These are phyloP conservation scores for Charadrius vociferus DNA, from an alignment of 2,113 vertebrate genomes.

Conservation along the genomic window DNA sequence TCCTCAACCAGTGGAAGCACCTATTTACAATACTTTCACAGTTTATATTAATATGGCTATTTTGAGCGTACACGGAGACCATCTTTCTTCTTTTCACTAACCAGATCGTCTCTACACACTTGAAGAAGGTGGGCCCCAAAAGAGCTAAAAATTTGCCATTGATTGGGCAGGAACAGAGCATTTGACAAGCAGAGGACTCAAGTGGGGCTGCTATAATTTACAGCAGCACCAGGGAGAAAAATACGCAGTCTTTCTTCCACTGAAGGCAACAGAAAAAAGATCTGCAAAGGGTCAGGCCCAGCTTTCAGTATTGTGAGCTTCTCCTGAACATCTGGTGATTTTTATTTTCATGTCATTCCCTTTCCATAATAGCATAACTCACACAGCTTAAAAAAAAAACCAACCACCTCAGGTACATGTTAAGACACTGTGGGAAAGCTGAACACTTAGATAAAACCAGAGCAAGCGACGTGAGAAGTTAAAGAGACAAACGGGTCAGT, in stretches of 20 bases:
- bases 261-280: background rate
- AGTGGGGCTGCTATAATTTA: constrained; percentile 16
- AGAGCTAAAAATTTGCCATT: constrained; percentile 56
- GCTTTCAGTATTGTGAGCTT: background rate
- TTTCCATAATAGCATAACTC: background rate
- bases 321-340: constrained; percentile 16
- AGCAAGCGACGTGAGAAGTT: background rate
- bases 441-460: background rate
- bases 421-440: background rate
- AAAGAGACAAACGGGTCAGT: background rate
- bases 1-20: background rate
- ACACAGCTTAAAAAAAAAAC: background rate
- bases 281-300: background rate
- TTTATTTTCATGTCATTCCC: background rate
- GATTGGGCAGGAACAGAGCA: constrained; percentile 25
- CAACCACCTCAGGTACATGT: background rate
- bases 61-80: background rate
- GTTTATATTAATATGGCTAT: background rate
- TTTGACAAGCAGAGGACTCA: constrained; percentile 47
- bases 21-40: background rate
- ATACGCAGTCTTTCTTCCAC: background rate
- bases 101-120: background rate
- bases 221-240: background rate
- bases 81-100: constrained; percentile 23
- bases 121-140: constrained; percentile 42